A percentile compares a stretch with the other conserved stretches of the same genome.
Conservation (phyloP, 37 sponge, comb jelly and placozoan genomes). For the Eunapius fragilis region DNA sequence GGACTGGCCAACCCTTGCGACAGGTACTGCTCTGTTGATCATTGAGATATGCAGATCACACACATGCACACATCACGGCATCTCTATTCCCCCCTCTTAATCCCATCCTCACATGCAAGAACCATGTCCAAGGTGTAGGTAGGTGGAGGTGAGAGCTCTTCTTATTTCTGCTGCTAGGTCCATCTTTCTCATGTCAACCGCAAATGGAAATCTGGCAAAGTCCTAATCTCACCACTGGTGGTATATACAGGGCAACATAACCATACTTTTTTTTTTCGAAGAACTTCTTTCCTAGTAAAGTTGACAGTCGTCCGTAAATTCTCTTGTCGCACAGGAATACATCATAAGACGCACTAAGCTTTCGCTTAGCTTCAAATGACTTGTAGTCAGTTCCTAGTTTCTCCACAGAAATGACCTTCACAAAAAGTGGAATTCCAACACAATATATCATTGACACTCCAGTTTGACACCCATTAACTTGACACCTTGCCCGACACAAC, state of each 20-base stretch:
- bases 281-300: constrained; percentile 85
- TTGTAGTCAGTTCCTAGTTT: constrained; percentile 80
- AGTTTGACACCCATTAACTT: background rate
- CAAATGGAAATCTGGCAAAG: constrained; percentile 62
- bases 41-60: no score
- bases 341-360: constrained; percentile 68
- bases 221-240: background rate
- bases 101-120: constrained; percentile 69
- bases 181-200: constrained; percentile 72
- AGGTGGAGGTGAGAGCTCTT: constrained; percentile 52
- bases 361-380: constrained; percentile 74
- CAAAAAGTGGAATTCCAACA: background rate
- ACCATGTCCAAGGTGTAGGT: constrained; percentile 68
- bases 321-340: constrained; percentile 72
- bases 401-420: constrained; percentile 72
- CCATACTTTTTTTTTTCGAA: constrained; percentile 79
- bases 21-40: constrained; percentile 52
- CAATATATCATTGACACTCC: background rate
- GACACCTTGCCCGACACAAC: background rate
- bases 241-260: no score
- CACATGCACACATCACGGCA: background rate
- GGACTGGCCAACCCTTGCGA: constrained; percentile 50
- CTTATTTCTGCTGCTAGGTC: constrained; percentile 59
- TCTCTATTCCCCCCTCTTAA: no score
- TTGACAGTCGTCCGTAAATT: constrained; percentile 69